Evolutionary conservation across 2,797 vertebrate genomes (phyloP), one percentile per base, ranked within the genome.

Genomic region (Xenopus petersii): DNA sequence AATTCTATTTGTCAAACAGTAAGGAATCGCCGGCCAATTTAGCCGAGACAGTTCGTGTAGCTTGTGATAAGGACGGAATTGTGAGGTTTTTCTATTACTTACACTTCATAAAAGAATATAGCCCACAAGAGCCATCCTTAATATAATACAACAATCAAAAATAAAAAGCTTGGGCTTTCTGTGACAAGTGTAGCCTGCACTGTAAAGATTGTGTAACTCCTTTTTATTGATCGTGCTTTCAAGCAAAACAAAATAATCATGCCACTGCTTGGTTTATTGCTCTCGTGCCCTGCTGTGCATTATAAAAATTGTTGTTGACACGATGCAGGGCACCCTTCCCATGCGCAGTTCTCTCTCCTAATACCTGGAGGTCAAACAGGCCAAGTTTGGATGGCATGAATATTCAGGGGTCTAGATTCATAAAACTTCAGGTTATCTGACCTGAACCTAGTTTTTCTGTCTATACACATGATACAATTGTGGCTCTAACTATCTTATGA

Each of bases 1-100:
- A 91, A 90, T 87, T 87, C 87, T 88, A 88, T 89, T 89, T 91
- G 86, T 89, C 88, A 88, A 89, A 88, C 86, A 88, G 71, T 77
- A 81, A 84, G 81, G 86, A 86, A 86, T 87, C 85, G 83, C 81
- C 85, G 12, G 86, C 86, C 86, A 85, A 84, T 90, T 87, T 85
- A 85, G 81, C 81, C 80, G 15, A 71, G 80, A 83, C 84, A 75
- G 84, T 46, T 83, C 85, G 83, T 81, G 84, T 80, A 67, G 85
- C 80, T 82, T 81, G 87, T 82, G 85, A 89, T 88, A 87, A 89
- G 87, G 79, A 83, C 54, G 30, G 30, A 58, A 56, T 12, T n/a
- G 26, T n/a, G 24, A 36, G 49, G 15, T 15, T 55, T 54, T 60
- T 49, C 51, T 70, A 65, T 64, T 61, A 59, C 48, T 67, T n/a